A percentile compares a stretch with the other conserved stretches of the same genome.
phyloP scores from a whole-genome alignment of 2,797 vertebrate genomes.

The Clarias platycephalus region DNA sequence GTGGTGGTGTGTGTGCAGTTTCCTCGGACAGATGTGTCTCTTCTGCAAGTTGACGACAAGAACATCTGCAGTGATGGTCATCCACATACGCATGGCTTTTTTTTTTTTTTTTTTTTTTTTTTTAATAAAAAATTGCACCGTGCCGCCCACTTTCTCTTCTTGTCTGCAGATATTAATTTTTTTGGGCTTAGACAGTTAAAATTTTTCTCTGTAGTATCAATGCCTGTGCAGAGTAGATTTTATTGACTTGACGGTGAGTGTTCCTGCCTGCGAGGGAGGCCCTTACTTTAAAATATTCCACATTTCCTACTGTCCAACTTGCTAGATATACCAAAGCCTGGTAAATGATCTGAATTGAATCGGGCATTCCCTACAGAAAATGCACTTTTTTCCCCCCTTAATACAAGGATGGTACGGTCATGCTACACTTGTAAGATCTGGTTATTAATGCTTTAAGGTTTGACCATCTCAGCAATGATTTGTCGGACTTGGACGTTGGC shows the following conservation, averaged over 20 bases:
- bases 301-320: not conserved
- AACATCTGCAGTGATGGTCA: no score
- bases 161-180: not conserved
- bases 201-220: not conserved
- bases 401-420: not conserved
- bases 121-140: no score
- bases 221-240: not conserved
- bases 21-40: no score
- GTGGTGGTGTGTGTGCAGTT: no score
- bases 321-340: not conserved
- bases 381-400: not conserved
- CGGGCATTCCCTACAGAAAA: not conserved
- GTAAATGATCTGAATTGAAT: not conserved
- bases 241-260: not conserved
- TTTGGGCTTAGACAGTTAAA: not conserved
- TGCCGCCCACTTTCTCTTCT: not conserved
- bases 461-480: not conserved
- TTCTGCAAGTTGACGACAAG: no score
- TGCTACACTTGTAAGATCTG: no score
- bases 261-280: not conserved
- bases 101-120: no score
- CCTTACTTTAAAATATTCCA: not conserved
- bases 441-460: not conserved
- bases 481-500: not conserved
- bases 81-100: no score